Evolutionary conservation across 2,113 vertebrate species (phyloP).

Genomic region (Ammodramus savannarum): DNA sequence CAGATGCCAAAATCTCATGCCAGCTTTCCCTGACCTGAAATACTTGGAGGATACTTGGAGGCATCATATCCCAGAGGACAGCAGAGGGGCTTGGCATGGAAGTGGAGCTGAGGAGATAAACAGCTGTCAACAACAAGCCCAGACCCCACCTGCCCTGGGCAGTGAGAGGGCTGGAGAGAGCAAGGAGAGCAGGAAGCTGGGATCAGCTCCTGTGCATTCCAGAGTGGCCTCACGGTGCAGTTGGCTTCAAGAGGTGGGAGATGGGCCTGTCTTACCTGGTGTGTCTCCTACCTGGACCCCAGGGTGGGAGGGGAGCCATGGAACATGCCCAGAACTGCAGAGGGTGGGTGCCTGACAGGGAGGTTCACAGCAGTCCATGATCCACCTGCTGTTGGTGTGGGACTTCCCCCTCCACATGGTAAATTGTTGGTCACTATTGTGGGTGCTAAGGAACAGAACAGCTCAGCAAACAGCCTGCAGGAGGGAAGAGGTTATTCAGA

Average conservation of each 20-base stretch:
- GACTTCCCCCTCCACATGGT: background rate
- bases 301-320: rapidly evolving
- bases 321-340: background rate
- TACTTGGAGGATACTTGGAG: background rate
- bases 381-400: background rate
- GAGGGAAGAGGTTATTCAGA: background rate
- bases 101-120: background rate
- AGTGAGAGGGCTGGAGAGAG: background rate
- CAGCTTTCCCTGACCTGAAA: background rate
- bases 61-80: background rate
- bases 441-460: background rate
- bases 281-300: background rate
- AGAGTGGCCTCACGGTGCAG: background rate
- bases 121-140: background rate
- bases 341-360: background rate
- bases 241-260: background rate
- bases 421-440: background rate
- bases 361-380: background rate
- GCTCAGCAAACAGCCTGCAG: background rate
- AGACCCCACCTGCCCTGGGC: background rate
- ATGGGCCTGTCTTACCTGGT: background rate
- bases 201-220: background rate
- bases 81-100: background rate
- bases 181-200: background rate
- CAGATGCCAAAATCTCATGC: background rate